Percentiles rank a stretch among this genome's conserved stretches.
Evolutionary conservation across 2,113 vertebrate species (phyloP).

Genomic region (Budorcas taxicolor): DNA sequence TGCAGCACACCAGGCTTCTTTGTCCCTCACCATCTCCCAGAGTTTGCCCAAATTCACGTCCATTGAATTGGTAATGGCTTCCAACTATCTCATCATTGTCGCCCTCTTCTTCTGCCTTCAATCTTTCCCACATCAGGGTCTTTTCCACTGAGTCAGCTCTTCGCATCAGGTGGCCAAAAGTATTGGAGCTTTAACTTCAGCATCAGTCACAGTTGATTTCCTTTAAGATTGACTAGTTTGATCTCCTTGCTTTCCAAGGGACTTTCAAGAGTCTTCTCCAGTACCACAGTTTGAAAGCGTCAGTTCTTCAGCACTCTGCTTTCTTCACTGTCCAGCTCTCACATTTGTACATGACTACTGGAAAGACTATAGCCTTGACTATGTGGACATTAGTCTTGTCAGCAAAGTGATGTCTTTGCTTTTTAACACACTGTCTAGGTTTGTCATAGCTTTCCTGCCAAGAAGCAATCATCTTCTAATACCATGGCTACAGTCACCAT

Average conservation of each 20-base stretch:
- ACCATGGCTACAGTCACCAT: neutral
- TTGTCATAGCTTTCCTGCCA: neutral
- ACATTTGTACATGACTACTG: neutral
- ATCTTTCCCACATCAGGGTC: neutral
- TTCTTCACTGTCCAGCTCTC: neutral
- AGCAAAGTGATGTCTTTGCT: neutral
- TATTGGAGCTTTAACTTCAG: neutral
- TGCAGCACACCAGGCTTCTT: neutral
- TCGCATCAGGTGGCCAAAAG: neutral
- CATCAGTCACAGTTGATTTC: neutral
- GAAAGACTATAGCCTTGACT: neutral
- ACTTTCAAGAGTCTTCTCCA: neutral
- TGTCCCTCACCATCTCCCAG: neutral
- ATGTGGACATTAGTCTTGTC: neutral
- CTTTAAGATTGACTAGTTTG: neutral
- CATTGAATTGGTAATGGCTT: neutral
- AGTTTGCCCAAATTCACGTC: neutral
- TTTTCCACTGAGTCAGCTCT: neutral
- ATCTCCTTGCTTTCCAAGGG: neutral
- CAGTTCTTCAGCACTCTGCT: neutral
- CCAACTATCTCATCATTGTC: neutral
- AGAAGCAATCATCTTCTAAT: neutral
- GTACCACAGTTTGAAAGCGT: neutral
- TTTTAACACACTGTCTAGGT: neutral
- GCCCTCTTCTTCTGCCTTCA: neutral